Evolutionary conservation across 1,140 invertebrate species (phyloP).

Genomic region (Acyrthosiphon pisum): DNA sequence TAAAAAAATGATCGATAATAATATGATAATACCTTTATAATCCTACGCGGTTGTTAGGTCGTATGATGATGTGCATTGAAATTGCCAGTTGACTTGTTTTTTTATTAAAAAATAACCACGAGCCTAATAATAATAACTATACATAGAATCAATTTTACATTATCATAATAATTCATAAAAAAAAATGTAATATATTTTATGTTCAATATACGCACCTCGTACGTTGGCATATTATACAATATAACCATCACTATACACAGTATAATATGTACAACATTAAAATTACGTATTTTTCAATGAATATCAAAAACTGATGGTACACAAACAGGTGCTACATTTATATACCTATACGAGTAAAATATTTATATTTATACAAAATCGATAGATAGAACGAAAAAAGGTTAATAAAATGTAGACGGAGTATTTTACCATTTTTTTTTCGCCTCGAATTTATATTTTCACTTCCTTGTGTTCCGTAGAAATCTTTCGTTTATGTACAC

Average conservation of each 20-base stretch:
- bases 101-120: background rate
- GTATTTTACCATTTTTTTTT: background rate
- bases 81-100: background rate
- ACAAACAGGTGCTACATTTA: background rate
- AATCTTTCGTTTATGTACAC: background rate
- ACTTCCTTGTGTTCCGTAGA: background rate
- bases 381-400: background rate
- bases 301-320: background rate
- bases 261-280: background rate
- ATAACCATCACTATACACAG: background rate
- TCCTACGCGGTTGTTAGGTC: background rate
- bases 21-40: background rate
- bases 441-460: background rate
- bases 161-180: background rate
- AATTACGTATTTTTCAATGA: background rate
- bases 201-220: background rate
- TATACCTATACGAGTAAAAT: background rate
- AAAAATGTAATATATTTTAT: background rate
- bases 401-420: background rate
- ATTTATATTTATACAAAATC: constrained; percentile 9
- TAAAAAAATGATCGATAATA: no score
- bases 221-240: no score
- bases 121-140: background rate
- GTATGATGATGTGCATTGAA: background rate
- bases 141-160: background rate